Evolutionary conservation across 2,888 invertebrate genomes (phyloP).

Genomic region (Callinectes sapidus): DNA sequence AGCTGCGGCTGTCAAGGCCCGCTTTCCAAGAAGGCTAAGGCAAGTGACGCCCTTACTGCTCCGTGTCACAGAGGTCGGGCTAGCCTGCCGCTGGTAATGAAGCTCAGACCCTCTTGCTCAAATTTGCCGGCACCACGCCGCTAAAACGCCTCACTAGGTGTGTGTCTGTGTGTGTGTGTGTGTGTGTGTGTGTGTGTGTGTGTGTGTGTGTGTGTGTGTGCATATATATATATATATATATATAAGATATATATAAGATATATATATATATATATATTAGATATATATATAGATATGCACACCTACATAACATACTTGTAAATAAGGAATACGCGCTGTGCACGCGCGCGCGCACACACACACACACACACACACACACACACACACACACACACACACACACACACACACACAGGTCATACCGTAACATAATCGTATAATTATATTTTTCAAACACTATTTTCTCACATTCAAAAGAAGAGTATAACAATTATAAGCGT

Average conservation of each 20-base stretch:
- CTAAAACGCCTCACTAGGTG: neutral
- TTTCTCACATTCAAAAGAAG: neutral
- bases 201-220: constrained; percentile 28
- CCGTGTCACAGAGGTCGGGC: neutral
- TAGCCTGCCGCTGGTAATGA: neutral
- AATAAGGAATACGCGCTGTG: too few species aligned
- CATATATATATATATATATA: constrained; percentile 31
- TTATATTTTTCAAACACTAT: neutral
- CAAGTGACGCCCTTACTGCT: constrained; percentile 19
- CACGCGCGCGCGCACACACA: neutral
- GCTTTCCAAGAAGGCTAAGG: neutral
- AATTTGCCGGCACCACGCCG: neutral
- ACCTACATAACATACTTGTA: too few species aligned
- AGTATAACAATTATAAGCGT: neutral
- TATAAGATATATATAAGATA: constrained; percentile 32
- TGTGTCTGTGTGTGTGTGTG: neutral
- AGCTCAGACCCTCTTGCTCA: neutral
- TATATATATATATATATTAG: neutral
- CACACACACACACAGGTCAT: neutral
- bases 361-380: neutral
- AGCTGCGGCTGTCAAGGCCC: neutral
- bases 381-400: neutral
- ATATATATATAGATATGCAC: neutral
- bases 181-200: constrained; percentile 33
- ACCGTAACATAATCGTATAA: too few species aligned